These are phyloP conservation scores for Sebastes nivosus DNA, from an alignment of 2,797 vertebrate genomes.

Conservation along the genomic window DNA sequence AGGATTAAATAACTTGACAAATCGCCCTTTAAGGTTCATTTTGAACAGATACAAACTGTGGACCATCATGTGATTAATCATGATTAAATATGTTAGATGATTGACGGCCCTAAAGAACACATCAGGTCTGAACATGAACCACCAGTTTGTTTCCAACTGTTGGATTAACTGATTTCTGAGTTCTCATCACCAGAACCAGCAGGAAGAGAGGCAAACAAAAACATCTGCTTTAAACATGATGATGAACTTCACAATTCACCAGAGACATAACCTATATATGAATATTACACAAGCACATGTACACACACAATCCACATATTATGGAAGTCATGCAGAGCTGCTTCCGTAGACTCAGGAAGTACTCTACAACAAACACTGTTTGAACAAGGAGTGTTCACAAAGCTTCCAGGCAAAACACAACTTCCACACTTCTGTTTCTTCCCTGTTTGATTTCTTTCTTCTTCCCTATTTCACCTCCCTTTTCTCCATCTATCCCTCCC, in stretches of 20 bases:
- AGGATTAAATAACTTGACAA: too few relatives aligned
- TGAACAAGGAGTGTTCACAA: slow-evolving; percentile 48
- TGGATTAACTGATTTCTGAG: neutral
- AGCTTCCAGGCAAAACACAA: slow-evolving; percentile 50
- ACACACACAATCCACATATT: neutral
- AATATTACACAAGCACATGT: slow-evolving; percentile 1
- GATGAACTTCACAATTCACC: slow-evolving; percentile 1
- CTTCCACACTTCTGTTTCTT: slow-evolving; percentile 24
- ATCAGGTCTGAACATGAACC: neutral
- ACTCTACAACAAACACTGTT: slow-evolving; percentile 46
- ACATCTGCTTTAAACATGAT: slow-evolving; percentile 16
- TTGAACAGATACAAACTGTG: too few relatives aligned
- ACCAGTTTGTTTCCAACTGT: neutral
- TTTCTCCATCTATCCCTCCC: neutral
- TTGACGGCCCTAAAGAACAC: too few relatives aligned
- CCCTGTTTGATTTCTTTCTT: neutral
- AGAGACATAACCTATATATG: slow-evolving; percentile 33
- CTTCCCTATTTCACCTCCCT: neutral
- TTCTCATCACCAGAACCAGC: neutral
- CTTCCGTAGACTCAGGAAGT: slow-evolving; percentile 38
- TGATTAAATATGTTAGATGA: too few relatives aligned
- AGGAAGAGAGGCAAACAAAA: neutral
- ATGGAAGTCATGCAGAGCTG: slow-evolving; percentile 7
- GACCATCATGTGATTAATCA: too few relatives aligned
- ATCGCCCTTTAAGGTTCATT: too few relatives aligned